A percentile compares a stretch with the other conserved stretches of the same genome.
These are phyloP conservation scores for Scomberomorus guttatus DNA, from an alignment of 2,797 vertebrate genomes.

Conservation along the genomic window DNA sequence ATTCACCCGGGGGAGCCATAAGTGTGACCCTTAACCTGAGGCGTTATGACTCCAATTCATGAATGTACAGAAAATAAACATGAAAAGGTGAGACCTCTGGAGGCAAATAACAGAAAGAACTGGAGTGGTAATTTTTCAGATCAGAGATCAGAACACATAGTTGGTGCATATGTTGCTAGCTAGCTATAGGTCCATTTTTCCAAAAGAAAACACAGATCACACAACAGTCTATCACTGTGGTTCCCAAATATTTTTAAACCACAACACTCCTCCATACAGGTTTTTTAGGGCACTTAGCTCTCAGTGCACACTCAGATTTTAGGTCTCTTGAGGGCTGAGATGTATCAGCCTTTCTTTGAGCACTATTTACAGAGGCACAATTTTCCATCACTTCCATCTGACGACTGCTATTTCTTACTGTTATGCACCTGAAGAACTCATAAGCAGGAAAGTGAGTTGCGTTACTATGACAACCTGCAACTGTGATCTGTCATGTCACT, in stretches of 20 bases:
- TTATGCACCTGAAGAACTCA: background rate
- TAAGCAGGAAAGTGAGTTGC: background rate
- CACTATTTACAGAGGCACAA: too few species aligned
- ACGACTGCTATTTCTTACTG: background rate
- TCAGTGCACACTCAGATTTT: constrained; percentile 15
- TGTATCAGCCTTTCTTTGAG: background rate
- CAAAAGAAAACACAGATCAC: background rate
- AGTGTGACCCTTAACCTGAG: background rate
- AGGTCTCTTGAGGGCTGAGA: constrained; percentile 12
- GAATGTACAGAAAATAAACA: background rate
- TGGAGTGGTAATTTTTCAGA: too few species aligned
- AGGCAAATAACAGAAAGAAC: background rate
- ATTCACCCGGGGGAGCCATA: background rate
- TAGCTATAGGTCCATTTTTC: background rate
- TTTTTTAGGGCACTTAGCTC: constrained; percentile 17
- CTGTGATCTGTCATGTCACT: too few species aligned
- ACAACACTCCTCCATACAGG: background rate
- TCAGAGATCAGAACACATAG: background rate
- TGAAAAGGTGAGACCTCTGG: background rate
- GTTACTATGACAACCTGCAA: too few species aligned
- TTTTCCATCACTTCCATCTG: background rate
- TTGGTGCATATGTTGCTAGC: background rate
- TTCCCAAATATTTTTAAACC: constrained; percentile 22
- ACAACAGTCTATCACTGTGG: background rate
- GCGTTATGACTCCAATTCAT: background rate